phyloP scores from a whole-genome alignment of 2,888 invertebrate genomes.

The Coelinius sp. region DNA sequence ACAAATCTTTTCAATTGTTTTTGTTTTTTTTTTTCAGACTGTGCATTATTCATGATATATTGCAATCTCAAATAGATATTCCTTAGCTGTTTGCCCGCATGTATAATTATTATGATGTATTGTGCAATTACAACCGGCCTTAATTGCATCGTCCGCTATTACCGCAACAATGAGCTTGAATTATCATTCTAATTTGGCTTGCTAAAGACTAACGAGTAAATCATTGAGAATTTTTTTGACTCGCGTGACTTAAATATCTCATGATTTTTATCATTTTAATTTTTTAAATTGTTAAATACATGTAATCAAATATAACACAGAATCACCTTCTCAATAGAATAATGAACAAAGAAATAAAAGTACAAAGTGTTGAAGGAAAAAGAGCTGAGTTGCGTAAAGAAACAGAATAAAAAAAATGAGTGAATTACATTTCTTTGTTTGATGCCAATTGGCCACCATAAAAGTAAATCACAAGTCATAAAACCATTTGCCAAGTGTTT shows the following conservation, averaged over 20 bases:
- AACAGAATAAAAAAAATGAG: background rate
- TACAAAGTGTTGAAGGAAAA: background rate
- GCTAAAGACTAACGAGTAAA: slow-evolving; percentile 27
- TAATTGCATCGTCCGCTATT: slow-evolving; percentile 24
- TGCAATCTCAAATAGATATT: slow-evolving; percentile 21
- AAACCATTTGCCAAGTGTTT: slow-evolving; percentile 6
- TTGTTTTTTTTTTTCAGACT: background rate
- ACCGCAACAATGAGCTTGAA: slow-evolving; percentile 28
- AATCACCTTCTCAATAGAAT: background rate
- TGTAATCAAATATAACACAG: background rate
- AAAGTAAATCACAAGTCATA: slow-evolving; percentile 19
- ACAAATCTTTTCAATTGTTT: background rate
- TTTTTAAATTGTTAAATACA: background rate
- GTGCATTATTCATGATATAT: background rate
- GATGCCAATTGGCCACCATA: background rate
- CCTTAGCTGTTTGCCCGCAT: slow-evolving; percentile 10
- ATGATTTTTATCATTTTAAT: background rate
- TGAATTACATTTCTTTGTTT: slow-evolving; percentile 22
- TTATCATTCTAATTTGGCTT: slow-evolving; percentile 28
- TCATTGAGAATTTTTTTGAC: slow-evolving; percentile 28
- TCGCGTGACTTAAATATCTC: slow-evolving; percentile 26
- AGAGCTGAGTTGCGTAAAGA: background rate
- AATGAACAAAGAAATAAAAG: background rate
- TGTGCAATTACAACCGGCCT: slow-evolving; percentile 23
- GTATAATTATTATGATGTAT: slow-evolving; percentile 24